Conservation (phyloP, 1,140 invertebrate genomes). For the Caenorhabditis remanei region DNA sequence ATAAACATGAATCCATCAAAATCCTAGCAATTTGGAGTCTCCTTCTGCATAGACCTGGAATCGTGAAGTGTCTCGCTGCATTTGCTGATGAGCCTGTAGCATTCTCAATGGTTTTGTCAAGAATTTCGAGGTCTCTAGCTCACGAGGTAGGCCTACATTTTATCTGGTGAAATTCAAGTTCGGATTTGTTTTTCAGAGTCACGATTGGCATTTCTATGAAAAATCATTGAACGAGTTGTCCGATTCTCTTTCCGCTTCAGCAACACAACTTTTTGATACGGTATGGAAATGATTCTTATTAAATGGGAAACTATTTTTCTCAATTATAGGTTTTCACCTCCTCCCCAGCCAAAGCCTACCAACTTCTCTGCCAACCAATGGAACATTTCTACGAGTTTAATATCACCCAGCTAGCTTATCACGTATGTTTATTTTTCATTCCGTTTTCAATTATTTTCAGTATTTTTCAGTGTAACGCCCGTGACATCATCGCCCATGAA, state of each 20-base stretch:
- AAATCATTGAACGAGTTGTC: constrained; percentile 66
- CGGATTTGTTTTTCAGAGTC: constrained; percentile 63
- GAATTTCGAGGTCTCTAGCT: constrained; percentile 67
- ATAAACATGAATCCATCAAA: constrained; percentile 63
- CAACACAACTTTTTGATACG: constrained; percentile 66
- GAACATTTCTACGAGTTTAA: constrained; percentile 68
- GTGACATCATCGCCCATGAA: constrained; percentile 71
- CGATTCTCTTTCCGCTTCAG: constrained; percentile 65
- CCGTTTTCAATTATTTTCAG: not conserved
- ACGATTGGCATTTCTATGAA: constrained; percentile 74
- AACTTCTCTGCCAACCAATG: constrained; percentile 67
- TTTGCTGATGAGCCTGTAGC: constrained; percentile 70
- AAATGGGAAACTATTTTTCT: constrained; percentile 17
- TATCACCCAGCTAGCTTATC: constrained; percentile 72
- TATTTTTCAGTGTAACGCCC: constrained; percentile 67
- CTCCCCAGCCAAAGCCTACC: constrained; percentile 68
- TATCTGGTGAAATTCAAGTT: not conserved
- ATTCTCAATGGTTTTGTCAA: constrained; percentile 68
- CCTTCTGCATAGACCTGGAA: constrained; percentile 66
- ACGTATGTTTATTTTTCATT: constrained; percentile 59
- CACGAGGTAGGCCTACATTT: constrained; percentile 55
- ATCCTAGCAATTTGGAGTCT: constrained; percentile 69
- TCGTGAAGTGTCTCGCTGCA: constrained; percentile 68
- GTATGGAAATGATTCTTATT: constrained; percentile 58
- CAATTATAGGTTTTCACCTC: not conserved